phyloP scores from a whole-genome alignment of 2,113 vertebrate species.

The Cynocephalus volans region DNA sequence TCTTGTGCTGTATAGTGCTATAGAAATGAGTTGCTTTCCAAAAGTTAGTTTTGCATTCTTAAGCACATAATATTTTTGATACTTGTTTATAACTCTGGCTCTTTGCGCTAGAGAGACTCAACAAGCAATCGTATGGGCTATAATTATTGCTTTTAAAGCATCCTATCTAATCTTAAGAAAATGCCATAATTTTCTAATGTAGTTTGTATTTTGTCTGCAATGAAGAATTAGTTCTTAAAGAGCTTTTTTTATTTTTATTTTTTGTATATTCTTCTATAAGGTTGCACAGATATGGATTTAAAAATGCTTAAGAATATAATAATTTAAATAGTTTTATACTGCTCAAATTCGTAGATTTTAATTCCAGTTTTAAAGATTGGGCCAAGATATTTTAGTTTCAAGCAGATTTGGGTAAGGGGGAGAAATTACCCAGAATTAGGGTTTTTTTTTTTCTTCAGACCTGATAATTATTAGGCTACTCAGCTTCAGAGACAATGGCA shows the following conservation, averaged over 20 bases:
- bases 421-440: background rate
- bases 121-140: background rate
- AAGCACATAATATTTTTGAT: background rate
- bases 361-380: background rate
- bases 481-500: background rate
- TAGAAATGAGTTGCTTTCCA: constrained; percentile 18
- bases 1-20: background rate
- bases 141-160: constrained; percentile 15
- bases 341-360: background rate
- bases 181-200: background rate
- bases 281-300: background rate
- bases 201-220: background rate
- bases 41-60: background rate
- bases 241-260: background rate
- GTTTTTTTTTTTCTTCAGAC: background rate
- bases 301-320: constrained; percentile 12
- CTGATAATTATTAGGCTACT: background rate
- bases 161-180: background rate
- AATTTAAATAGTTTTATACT: background rate
- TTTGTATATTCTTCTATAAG: background rate
- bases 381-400: background rate
- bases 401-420: background rate
- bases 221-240: background rate
- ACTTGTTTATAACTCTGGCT: background rate
- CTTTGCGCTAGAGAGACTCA: background rate